Conservation (phyloP, 2,113 vertebrate genomes). For the Charadrius vociferus region DNA sequence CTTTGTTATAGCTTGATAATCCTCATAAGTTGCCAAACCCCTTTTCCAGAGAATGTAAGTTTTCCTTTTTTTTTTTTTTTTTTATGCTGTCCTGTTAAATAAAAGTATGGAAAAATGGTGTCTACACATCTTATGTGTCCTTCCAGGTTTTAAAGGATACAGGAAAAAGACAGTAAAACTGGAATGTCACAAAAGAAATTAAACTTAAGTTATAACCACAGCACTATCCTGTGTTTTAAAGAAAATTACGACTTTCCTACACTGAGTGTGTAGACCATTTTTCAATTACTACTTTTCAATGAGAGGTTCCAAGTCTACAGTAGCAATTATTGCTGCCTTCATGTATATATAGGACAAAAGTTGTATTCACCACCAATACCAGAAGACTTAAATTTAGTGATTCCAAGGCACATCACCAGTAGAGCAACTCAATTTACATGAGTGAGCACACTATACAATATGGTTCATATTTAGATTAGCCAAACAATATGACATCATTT, state of each 20-base stretch:
- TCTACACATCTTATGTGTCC: neutral
- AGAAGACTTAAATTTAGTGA: neutral
- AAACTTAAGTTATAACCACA: neutral
- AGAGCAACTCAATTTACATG: neutral
- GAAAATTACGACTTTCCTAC: neutral
- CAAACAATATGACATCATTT: neutral
- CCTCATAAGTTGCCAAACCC: too few species aligned
- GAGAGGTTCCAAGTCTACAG: neutral
- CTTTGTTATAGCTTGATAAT: too few species aligned
- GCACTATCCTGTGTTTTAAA: neutral
- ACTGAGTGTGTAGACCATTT: neutral
- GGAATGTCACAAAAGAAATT: neutral
- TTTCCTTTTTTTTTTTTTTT: too few species aligned
- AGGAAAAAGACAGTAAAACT: neutral
- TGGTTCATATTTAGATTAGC: neutral
- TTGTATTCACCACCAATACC: neutral
- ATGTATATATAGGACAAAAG: neutral
- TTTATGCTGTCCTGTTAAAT: neutral
- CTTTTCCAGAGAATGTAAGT: too few species aligned
- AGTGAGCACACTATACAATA: neutral
- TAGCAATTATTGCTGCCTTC: neutral
- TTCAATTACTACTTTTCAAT: neutral
- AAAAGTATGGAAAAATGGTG: neutral
- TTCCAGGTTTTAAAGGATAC: neutral
- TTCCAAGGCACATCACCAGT: neutral